Evolutionary conservation across 2,113 vertebrate species (phyloP).

Genomic region (Nesospiza acunhae): DNA sequence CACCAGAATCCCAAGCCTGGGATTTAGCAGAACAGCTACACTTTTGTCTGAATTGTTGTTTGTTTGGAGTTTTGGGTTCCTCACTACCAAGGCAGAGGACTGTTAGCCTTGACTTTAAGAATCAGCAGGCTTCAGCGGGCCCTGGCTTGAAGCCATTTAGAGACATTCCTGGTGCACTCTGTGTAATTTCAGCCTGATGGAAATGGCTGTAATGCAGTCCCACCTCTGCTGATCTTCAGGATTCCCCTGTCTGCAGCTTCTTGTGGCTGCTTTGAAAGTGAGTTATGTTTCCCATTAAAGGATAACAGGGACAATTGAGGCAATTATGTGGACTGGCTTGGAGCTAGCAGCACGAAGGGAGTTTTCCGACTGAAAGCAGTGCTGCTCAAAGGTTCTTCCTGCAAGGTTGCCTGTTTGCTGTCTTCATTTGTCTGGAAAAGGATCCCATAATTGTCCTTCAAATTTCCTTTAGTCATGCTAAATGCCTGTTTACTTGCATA

Average conservation of each 20-base stretch:
- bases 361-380: slow-evolving; percentile 14
- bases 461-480: slow-evolving; percentile 36
- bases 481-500: slow-evolving; percentile 16
- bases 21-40: not conserved
- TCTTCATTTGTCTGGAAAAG: slow-evolving; percentile 58
- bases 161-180: slow-evolving; percentile 57
- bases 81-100: not conserved
- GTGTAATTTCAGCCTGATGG: slow-evolving; percentile 68
- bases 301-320: slow-evolving; percentile 73
- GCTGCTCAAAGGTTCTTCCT: slow-evolving; percentile 49
- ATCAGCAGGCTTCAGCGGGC: slow-evolving; percentile 4
- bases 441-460: slow-evolving; percentile 35
- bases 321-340: slow-evolving; percentile 68
- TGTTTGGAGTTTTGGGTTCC: not conserved
- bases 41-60: not conserved
- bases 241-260: slow-evolving; percentile 76
- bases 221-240: slow-evolving; percentile 78
- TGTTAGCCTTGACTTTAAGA: not conserved
- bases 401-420: slow-evolving; percentile 29
- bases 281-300: slow-evolving; percentile 77
- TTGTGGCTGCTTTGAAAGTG: slow-evolving; percentile 70
- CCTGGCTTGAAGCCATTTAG: slow-evolving; percentile 69
- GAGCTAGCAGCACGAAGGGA: slow-evolving; percentile 46
- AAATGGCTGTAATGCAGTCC: slow-evolving; percentile 49
- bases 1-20: not conserved